phyloP scores from a whole-genome alignment of 1,140 invertebrate species.

The Parapsyche elsis region DNA sequence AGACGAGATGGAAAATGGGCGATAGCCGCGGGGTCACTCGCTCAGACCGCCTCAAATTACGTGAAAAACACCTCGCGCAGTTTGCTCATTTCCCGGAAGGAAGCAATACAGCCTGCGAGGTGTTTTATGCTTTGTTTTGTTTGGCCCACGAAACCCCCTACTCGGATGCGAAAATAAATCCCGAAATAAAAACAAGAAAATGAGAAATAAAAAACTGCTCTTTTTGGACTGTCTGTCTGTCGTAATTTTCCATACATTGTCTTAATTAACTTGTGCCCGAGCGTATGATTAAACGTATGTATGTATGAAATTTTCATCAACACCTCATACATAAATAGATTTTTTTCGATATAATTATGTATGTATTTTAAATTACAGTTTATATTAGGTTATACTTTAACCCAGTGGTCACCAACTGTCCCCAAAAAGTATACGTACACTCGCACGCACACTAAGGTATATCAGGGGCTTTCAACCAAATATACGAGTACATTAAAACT shows the following conservation, averaged over 20 bases:
- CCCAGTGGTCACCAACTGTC: too few species aligned
- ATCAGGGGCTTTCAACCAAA: too few species aligned
- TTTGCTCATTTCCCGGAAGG: constrained; percentile 40
- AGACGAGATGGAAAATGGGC: constrained; percentile 18
- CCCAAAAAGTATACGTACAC: too few species aligned
- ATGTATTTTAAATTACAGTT: too few species aligned
- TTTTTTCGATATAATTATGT: too few species aligned
- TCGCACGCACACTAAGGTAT: too few species aligned
- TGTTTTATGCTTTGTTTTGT: constrained; percentile 40
- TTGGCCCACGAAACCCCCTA: constrained; percentile 18
- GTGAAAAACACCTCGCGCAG: constrained; percentile 41
- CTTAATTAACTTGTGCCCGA: background rate
- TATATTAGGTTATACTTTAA: too few species aligned
- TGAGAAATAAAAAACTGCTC: too few species aligned
- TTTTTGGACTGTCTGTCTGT: background rate
- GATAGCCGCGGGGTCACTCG: constrained; percentile 12
- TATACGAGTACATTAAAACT: too few species aligned
- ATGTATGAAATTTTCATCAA: too few species aligned
- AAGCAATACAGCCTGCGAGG: constrained; percentile 32
- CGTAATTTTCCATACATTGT: background rate
- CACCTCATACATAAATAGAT: too few species aligned
- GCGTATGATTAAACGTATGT: background rate
- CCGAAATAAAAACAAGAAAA: background rate
- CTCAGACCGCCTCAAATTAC: constrained; percentile 26
- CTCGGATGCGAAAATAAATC: background rate